Evolutionary conservation across 2,888 invertebrate genomes (phyloP).

Genomic region (Ophioninae sp.): DNA sequence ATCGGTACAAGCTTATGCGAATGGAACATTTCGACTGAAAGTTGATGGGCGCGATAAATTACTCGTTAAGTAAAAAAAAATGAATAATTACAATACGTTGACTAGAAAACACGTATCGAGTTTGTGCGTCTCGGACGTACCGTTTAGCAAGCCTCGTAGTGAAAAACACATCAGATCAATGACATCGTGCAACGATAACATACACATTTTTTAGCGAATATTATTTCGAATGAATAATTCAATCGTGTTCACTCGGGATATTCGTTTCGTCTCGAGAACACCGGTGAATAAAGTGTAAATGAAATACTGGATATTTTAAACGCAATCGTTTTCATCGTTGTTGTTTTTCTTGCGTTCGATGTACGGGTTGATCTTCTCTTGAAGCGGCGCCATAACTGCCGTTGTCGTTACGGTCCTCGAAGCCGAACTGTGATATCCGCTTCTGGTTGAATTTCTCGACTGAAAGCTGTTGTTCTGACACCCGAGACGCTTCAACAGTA

Average conservation of each 20-base stretch:
- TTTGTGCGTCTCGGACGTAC: slow-evolving; percentile 5
- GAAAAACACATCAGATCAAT: slow-evolving; percentile 2
- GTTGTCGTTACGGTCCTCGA: slow-evolving; percentile 71
- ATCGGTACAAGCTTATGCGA: slow-evolving; percentile 21
- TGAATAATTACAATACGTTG: slow-evolving; percentile 36
- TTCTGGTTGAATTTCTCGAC: slow-evolving; percentile 80
- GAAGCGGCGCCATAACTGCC: slow-evolving; percentile 67
- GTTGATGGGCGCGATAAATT: background rate
- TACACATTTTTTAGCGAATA: background rate
- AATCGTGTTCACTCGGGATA: background rate
- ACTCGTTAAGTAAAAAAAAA: slow-evolving; percentile 3
- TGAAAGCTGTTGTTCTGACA: slow-evolving; percentile 71
- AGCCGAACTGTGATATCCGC: slow-evolving; percentile 73
- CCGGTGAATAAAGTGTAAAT: background rate
- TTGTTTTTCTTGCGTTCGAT: slow-evolving; percentile 56
- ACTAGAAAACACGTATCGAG: slow-evolving; percentile 51
- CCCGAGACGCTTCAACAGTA: slow-evolving; percentile 84
- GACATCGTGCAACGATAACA: slow-evolving; percentile 9
- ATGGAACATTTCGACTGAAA: slow-evolving; percentile 16
- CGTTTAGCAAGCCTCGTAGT: slow-evolving; percentile 4
- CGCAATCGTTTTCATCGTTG: slow-evolving; percentile 72
- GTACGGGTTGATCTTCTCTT: slow-evolving; percentile 71
- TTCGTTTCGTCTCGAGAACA: background rate
- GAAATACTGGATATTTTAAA: slow-evolving; percentile 60
- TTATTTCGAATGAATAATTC: background rate